Conservation (phyloP, 2,888 invertebrate species). For the Geotrupes spiniger region DNA sequence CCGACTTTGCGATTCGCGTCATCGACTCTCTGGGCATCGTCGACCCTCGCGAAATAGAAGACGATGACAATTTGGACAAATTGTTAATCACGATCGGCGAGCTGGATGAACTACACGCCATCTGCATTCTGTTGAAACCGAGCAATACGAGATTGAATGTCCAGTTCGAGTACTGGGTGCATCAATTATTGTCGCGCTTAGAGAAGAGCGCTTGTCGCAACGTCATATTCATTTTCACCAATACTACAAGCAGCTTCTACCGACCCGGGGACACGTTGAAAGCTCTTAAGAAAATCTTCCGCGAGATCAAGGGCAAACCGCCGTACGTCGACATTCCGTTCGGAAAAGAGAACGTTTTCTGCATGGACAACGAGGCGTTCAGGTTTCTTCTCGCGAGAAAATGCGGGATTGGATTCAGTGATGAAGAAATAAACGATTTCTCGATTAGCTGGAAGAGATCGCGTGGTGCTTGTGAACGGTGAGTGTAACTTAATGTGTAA, state of each 20-base stretch:
- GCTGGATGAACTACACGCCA: slow-evolving; percentile 21
- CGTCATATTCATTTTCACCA: slow-evolving; percentile 26
- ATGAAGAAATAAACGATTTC: slow-evolving; percentile 12
- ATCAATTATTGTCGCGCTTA: slow-evolving; percentile 22
- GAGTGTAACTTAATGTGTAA: slow-evolving; percentile 6
- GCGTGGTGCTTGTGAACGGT: slow-evolving; percentile 9
- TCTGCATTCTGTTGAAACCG: slow-evolving; percentile 26
- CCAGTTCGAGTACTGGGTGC: slow-evolving; percentile 26
- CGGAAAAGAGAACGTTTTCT: slow-evolving; percentile 16
- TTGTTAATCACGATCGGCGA: slow-evolving; percentile 26
- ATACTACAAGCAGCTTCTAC: slow-evolving; percentile 22
- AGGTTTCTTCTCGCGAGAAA: slow-evolving; percentile 17
- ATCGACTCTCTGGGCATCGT: slow-evolving; percentile 27
- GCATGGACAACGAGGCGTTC: slow-evolving; percentile 25
- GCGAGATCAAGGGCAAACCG: slow-evolving; percentile 13
- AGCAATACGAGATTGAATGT: slow-evolving; percentile 22
- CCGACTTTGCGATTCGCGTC: slow-evolving; percentile 7
- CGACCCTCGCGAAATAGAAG: slow-evolving; percentile 35
- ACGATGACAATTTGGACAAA: slow-evolving; percentile 37
- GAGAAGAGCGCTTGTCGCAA: slow-evolving; percentile 23
- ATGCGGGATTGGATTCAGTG: slow-evolving; percentile 10
- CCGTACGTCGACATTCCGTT: slow-evolving; percentile 19
- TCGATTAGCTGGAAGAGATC: slow-evolving; percentile 20
- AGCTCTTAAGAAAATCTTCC: slow-evolving; percentile 13
- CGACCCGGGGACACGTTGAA: slow-evolving; percentile 24